phyloP scores from a whole-genome alignment of 2,888 invertebrate genomes.

The Pterostichus madidus region DNA sequence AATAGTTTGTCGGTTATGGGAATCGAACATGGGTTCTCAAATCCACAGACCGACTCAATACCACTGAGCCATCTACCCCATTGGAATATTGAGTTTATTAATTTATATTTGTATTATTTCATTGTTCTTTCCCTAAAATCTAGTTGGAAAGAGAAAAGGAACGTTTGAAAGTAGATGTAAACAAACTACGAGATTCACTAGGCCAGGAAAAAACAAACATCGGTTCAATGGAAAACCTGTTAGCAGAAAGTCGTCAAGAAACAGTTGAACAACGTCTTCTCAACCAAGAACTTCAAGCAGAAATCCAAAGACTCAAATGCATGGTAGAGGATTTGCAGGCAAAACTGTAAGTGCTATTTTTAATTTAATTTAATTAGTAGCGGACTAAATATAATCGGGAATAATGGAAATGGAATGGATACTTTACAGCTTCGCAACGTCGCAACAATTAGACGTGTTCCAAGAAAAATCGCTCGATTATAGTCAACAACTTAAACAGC shows the following conservation, averaged over 20 bases:
- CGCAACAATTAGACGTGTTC: slow-evolving; percentile 78
- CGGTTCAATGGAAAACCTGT: slow-evolving; percentile 80
- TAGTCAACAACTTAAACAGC: slow-evolving; percentile 78
- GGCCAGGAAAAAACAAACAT: slow-evolving; percentile 77
- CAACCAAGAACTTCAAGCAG: slow-evolving; percentile 83
- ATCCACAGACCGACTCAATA: no score
- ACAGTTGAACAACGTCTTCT: slow-evolving; percentile 82
- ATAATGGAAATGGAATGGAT: slow-evolving; percentile 5
- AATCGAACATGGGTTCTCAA: no score
- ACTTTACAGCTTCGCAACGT: slow-evolving; percentile 73
- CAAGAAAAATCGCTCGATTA: slow-evolving; percentile 80
- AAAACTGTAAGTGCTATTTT: slow-evolving; percentile 77
- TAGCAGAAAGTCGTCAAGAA: slow-evolving; percentile 81
- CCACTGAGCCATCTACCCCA: no score
- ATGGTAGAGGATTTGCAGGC: slow-evolving; percentile 79
- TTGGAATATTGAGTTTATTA: neutral
- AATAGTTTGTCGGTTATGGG: no score
- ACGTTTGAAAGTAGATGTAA: slow-evolving; percentile 77
- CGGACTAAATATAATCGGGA: neutral
- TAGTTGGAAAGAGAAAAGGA: slow-evolving; percentile 79
- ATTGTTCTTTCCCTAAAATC: slow-evolving; percentile 68
- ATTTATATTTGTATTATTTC: neutral
- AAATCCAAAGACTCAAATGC: slow-evolving; percentile 81
- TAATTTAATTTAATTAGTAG: slow-evolving; percentile 2
- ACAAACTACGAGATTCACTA: slow-evolving; percentile 76